Conservation (phyloP, 2,888 invertebrate genomes). For the Campoletis raptor region DNA sequence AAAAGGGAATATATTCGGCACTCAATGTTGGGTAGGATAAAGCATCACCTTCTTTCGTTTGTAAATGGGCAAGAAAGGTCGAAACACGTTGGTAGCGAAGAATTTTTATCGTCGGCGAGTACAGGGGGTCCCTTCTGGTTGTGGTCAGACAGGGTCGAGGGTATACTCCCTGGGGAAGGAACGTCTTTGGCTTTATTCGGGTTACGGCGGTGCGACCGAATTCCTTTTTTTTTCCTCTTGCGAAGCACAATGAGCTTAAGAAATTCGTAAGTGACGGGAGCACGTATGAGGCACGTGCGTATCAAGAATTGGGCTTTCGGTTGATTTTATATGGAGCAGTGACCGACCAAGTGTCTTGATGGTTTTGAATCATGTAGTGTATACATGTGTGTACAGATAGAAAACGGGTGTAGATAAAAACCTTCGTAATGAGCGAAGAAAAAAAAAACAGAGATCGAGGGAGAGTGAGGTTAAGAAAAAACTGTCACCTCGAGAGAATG, state of each 20-base stretch:
- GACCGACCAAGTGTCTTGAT: conserved; percentile 48
- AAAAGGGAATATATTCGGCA: conserved; percentile 46
- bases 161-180: conserved; percentile 37
- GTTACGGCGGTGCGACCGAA: conserved; percentile 45
- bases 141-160: conserved; percentile 38
- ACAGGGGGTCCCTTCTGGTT: conserved; percentile 36
- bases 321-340: conserved; percentile 40
- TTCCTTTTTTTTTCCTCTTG: conserved; percentile 13
- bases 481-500: conserved; percentile 63
- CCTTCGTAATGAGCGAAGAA: background rate
- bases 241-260: conserved; percentile 58
- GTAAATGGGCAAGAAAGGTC: conserved; percentile 65
- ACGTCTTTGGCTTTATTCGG: conserved; percentile 62
- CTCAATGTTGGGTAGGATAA: conserved; percentile 55
- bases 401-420: conserved; percentile 17
- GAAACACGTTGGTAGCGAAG: conserved; percentile 54
- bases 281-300: conserved; percentile 51
- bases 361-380: conserved; percentile 29
- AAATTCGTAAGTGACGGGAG: conserved; percentile 50
- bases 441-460: conserved; percentile 1
- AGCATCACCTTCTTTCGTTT: conserved; percentile 68
- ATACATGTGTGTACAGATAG: conserved; percentile 14
- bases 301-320: background rate
- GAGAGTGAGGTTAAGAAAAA: conserved; percentile 21
- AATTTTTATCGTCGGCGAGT: conserved; percentile 68